Evolutionary conservation across 2,113 vertebrate species (phyloP), one percentile per base, ranked within the genome.

Genomic region (Tinamus guttatus): DNA sequence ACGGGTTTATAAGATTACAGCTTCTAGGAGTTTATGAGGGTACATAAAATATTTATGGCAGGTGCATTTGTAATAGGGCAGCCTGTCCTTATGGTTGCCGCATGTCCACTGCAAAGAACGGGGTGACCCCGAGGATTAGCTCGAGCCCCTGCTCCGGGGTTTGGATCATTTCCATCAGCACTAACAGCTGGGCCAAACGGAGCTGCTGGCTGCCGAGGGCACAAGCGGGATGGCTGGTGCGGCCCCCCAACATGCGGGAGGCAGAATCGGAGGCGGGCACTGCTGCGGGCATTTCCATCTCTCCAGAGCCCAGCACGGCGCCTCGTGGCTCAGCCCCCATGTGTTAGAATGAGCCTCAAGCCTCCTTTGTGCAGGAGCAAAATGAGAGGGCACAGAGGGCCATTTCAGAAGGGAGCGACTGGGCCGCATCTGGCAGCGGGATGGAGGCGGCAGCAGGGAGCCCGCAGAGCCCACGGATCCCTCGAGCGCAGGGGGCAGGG

Each of bases 401-500:
- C 38, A 10, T 51, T 81, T 62, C n/a, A 4, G 3, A 58, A 43
- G 60, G 34, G 47, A 6, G 75, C 38, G 86, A 67, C 28, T 62
- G 68, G 56, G 27, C 54, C 38, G 71, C 14, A 25, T 15, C 22
- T 75, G 87, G 79, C 15, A 73, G 30, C 40, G 40, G 40, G 40
- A 13, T 12, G 32, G 22, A 16, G 77, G 56, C 1, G 16, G 51
- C 71, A 88, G 76, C 25, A 41, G 38, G 67, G 47, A 86, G 67
- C 41, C 51, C 38, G 49, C 10, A 32, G n/a, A 41, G 74, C 15
- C 28, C 7, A 1, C 6, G 19, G 18, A 47, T n/a, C 75, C 62
- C n/a, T 47, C 0, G 1, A 41, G 60, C 6, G 5, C 0, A 8
- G 2, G 0, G 68, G 28, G 22, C 38, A 54, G 56, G 47, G 69